These are phyloP conservation scores for Sphaerophoria taeniata DNA, from an alignment of 2,888 invertebrate species.

Conservation along the genomic window DNA sequence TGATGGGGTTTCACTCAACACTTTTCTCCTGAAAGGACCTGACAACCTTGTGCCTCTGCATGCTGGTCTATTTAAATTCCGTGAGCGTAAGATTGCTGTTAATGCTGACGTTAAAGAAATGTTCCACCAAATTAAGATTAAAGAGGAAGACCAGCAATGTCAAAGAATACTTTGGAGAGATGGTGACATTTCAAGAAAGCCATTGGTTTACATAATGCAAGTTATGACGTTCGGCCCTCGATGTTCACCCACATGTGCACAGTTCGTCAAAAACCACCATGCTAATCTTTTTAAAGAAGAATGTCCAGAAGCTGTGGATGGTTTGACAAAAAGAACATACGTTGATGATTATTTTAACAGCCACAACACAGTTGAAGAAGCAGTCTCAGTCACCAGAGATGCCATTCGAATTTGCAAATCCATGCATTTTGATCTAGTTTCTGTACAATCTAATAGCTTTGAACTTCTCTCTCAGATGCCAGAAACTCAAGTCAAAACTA, in stretches of 20 bases:
- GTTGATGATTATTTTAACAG: slow-evolving; percentile 56
- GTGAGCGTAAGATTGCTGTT: slow-evolving; percentile 40
- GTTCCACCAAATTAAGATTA: slow-evolving; percentile 53
- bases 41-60: slow-evolving; percentile 35
- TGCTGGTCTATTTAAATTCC: slow-evolving; percentile 49
- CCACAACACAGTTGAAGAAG: neutral
- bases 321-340: slow-evolving; percentile 45
- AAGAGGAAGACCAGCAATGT: slow-evolving; percentile 24
- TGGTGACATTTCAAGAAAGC: slow-evolving; percentile 37
- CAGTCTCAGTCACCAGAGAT: slow-evolving; percentile 10
- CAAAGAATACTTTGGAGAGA: slow-evolving; percentile 55
- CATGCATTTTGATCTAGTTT: slow-evolving; percentile 30
- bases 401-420: slow-evolving; percentile 22
- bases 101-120: slow-evolving; percentile 62
- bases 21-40: slow-evolving; percentile 53
- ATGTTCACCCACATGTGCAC: slow-evolving; percentile 60
- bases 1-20: slow-evolving; percentile 53
- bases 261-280: slow-evolving; percentile 63
- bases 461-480: neutral
- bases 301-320: slow-evolving; percentile 48
- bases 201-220: slow-evolving; percentile 56
- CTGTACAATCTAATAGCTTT: slow-evolving; percentile 10
- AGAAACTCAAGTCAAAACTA: slow-evolving; percentile 1
- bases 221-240: slow-evolving; percentile 72
- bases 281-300: slow-evolving; percentile 8